Evolutionary conservation across 2,113 vertebrate genomes (phyloP).

Genomic region (Urocitellus parryii): DNA sequence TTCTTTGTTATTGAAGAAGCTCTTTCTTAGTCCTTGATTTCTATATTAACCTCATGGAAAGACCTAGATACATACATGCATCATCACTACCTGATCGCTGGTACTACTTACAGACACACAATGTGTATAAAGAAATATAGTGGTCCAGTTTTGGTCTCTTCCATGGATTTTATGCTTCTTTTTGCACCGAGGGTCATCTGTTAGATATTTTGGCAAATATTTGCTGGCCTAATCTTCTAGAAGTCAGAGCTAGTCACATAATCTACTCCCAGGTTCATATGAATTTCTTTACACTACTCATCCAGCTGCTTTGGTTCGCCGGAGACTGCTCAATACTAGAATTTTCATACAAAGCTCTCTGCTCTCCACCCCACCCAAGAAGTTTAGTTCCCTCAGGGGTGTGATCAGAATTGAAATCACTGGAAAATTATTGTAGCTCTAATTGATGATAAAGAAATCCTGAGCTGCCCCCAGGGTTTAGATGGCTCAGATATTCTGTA

Average conservation of each 20-base stretch:
- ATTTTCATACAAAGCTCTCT: conserved; percentile 68
- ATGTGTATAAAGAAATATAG: conserved; percentile 7
- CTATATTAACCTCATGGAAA: conserved; percentile 37
- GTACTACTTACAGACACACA: neutral
- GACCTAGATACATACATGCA: neutral
- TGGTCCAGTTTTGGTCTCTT: conserved; percentile 32
- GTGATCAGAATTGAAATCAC: conserved; percentile 74
- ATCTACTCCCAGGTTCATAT: conserved; percentile 57
- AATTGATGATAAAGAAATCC: conserved; percentile 74
- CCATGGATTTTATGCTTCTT: conserved; percentile 41
- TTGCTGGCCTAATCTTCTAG: conserved; percentile 69
- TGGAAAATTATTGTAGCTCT: conserved; percentile 75
- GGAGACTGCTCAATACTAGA: conserved; percentile 59
- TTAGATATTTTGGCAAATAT: conserved; percentile 66
- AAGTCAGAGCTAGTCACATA: conserved; percentile 61
- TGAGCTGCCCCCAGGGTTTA: conserved; percentile 49
- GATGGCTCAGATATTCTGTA: conserved; percentile 57
- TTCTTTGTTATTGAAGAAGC: neutral
- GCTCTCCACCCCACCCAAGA: conserved; percentile 68
- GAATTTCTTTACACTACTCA: conserved; percentile 58
- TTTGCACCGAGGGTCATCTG: conserved; percentile 30
- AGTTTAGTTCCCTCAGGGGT: conserved; percentile 63
- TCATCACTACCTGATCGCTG: conserved; percentile 9
- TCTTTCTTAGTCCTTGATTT: conserved; percentile 51
- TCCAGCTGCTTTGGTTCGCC: conserved; percentile 71